A percentile compares a stretch with the other conserved stretches of the same genome.
Conservation (phyloP, 92 coral and sea anemone genomes). For the Metridium senile region DNA sequence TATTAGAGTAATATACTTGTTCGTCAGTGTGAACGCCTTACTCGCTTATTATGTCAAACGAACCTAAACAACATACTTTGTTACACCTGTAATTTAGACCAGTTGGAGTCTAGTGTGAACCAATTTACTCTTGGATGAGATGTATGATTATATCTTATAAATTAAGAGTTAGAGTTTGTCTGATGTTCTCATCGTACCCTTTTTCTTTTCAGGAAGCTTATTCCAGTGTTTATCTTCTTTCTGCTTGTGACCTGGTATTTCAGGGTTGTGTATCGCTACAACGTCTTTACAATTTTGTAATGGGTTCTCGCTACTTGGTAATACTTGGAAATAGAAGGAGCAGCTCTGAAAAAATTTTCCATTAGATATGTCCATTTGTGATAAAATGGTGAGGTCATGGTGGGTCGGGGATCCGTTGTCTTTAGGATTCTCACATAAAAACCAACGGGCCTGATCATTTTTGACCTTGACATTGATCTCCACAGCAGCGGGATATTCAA, state of each 20-base stretch:
- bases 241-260: neutral
- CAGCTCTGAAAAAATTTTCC: neutral
- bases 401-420: neutral
- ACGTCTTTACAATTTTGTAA: conserved; percentile 30
- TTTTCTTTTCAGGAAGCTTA: neutral
- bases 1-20: too few species aligned
- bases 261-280: neutral
- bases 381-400: neutral
- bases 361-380: neutral
- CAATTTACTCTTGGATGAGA: too few species aligned
- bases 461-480: neutral
- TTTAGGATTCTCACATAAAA: neutral
- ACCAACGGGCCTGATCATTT: neutral
- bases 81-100: too few species aligned
- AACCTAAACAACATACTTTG: too few species aligned
- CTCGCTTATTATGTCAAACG: too few species aligned
- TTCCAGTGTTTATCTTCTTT: neutral
- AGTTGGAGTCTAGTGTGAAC: too few species aligned
- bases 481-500: neutral
- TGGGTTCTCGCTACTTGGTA: conserved; percentile 25
- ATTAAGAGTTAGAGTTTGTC: neutral
- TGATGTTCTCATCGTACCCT: neutral
- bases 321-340: conserved; percentile 40
- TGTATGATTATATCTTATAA: too few species aligned
- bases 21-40: too few species aligned